These are phyloP conservation scores for Strix occidentalis DNA, from an alignment of 2,797 vertebrate species.

Conservation along the genomic window DNA sequence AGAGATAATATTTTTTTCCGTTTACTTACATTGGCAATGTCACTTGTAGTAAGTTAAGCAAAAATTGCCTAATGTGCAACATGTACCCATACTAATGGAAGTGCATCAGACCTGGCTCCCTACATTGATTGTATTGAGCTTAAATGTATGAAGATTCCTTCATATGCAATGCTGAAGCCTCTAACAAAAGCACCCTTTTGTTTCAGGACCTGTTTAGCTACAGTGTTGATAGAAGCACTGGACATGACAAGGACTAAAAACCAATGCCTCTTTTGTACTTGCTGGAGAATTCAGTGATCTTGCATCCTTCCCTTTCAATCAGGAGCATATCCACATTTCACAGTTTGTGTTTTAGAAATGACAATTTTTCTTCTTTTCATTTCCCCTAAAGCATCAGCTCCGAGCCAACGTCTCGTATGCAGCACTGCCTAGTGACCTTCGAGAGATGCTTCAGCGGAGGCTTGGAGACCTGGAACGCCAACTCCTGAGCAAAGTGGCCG, in stretches of 20 bases:
- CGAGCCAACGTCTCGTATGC: slow-evolving; percentile 85
- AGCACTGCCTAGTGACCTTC: slow-evolving; percentile 86
- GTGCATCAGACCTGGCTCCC: not conserved
- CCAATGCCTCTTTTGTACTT: not conserved
- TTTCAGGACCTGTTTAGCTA: not conserved
- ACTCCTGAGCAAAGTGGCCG: slow-evolving; percentile 91
- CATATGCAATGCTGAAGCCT: not conserved
- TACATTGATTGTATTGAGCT: not conserved
- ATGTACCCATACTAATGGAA: not conserved
- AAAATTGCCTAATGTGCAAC: not conserved
- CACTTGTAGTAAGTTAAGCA: not conserved
- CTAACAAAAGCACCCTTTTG: not conserved
- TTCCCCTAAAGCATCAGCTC: slow-evolving; percentile 86
- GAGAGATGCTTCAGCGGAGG: slow-evolving; percentile 89
- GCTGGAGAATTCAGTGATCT: not conserved
- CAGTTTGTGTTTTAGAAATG: not conserved
- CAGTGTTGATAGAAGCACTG: slow-evolving; percentile 14
- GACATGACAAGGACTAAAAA: not conserved
- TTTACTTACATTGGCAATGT: fast-evolving
- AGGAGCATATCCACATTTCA: not conserved
- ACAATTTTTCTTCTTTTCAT: not conserved
- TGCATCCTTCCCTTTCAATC: not conserved
- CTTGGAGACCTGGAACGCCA: slow-evolving; percentile 92
- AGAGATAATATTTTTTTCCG: not conserved
- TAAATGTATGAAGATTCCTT: not conserved